Evolutionary conservation across 1,140 invertebrate species (phyloP).

Genomic region (Zaprionus capensis): DNA sequence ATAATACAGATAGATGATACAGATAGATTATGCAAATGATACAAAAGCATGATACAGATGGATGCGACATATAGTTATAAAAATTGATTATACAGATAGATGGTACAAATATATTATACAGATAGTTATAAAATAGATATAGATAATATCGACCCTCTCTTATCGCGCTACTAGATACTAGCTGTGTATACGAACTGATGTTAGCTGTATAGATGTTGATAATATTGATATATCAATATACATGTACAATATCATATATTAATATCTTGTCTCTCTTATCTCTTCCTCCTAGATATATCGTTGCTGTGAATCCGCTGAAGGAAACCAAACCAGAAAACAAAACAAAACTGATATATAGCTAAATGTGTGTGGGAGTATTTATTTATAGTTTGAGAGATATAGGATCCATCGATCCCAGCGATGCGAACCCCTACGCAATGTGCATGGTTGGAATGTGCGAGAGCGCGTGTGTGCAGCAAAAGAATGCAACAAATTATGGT

Average conservation of each 20-base stretch:
- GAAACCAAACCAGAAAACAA: slow-evolving; percentile 67
- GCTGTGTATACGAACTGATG: too few species aligned
- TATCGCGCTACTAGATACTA: too few species aligned
- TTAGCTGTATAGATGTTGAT: too few species aligned
- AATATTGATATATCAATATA: too few species aligned
- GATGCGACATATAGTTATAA: too few species aligned
- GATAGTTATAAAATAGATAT: too few species aligned
- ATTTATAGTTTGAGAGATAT: slow-evolving; percentile 70
- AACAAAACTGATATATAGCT: slow-evolving; percentile 76
- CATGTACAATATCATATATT: neutral
- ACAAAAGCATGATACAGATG: too few species aligned
- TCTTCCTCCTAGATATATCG: slow-evolving; percentile 72
- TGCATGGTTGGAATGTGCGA: neutral
- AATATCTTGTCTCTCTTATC: neutral
- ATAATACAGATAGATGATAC: too few species aligned
- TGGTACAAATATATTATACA: too few species aligned
- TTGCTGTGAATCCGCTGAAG: slow-evolving; percentile 80
- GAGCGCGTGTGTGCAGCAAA: slow-evolving; percentile 39
- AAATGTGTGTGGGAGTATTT: slow-evolving; percentile 83
- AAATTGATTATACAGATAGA: too few species aligned
- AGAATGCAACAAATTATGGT: slow-evolving; percentile 79
- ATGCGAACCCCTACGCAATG: slow-evolving; percentile 20
- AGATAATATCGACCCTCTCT: too few species aligned
- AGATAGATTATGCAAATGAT: too few species aligned
- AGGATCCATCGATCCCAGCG: slow-evolving; percentile 42